Evolutionary conservation across 2,113 vertebrate species (phyloP).

Genomic region (Geothlypis trichas): DNA sequence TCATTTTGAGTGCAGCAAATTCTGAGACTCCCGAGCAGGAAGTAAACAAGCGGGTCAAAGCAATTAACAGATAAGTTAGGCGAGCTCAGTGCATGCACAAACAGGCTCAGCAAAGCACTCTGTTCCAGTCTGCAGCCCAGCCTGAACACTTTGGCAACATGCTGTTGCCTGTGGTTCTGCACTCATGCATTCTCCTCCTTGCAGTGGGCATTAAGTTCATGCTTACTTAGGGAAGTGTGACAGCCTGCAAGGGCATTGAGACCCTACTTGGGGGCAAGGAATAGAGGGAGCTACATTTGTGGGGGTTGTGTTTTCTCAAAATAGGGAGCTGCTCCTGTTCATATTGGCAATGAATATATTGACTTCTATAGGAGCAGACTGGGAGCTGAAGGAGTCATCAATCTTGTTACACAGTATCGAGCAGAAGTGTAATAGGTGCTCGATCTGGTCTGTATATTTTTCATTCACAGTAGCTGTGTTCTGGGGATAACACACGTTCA

Average conservation of each 20-base stretch:
- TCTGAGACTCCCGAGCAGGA: slow-evolving; percentile 20
- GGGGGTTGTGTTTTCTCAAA: not conserved
- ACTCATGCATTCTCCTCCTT: not conserved
- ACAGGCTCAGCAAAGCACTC: not conserved
- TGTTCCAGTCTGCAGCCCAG: not conserved
- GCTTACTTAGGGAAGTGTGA: not conserved
- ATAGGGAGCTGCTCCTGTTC: not conserved
- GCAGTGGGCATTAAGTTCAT: not conserved
- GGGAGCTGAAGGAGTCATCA: slow-evolving; percentile 1
- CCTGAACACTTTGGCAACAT: not conserved
- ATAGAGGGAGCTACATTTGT: not conserved
- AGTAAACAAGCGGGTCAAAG: slow-evolving; percentile 73
- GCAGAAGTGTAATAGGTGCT: not conserved
- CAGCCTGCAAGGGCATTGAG: not conserved
- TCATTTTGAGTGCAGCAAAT: slow-evolving; percentile 30
- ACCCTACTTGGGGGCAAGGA: not conserved
- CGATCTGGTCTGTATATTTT: not conserved
- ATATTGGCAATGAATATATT: not conserved
- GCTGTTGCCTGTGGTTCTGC: not conserved
- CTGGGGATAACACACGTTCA: not conserved
- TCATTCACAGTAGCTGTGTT: not conserved
- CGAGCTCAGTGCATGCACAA: not conserved
- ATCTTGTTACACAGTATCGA: slow-evolving; percentile 26
- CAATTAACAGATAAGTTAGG: slow-evolving; percentile 63
- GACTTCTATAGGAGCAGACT: not conserved